Base-by-base conservation (phyloP, 2,888 invertebrate species). In the Parelbella ahira region DNA sequence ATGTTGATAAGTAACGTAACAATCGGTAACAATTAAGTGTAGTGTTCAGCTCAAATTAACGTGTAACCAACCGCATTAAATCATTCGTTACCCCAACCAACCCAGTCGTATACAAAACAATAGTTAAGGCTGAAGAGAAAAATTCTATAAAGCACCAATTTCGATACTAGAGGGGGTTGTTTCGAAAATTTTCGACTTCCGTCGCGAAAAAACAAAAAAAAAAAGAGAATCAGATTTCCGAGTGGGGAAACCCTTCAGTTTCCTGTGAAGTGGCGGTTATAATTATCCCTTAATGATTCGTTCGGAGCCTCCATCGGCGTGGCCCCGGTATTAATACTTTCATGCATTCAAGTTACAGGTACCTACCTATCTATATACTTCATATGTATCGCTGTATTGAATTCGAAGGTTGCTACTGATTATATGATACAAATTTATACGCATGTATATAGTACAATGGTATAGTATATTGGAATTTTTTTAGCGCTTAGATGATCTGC, bases 221-320 rank as follows among this genome's bases (percentile, higher is more conserved):
- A 69, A 60, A 60, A 76, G 77, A 76, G 75, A 79, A 81, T 83
- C 78, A 70, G 71, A 84, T 80, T 82, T 79, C 76, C 77, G 74
- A 75, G 77, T 63, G 70, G 60, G 55, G 61, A 57, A 63, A 60
- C 74, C 69, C 80, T 77, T 63, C 70, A 74, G 78, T 53, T 70
- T 73, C 69, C 69, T 64, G 72, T 69, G 66, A 69, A 83, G 81
- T 78, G 79, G 74, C 74, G 69, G 71, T 70, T n/a, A 81, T 82
- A 84, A 84, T 86, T 83, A 75, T 81, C 73, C 75, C 68, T 60
- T 80, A 83, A 84, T 82, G 79, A 84, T 83, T 79, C 74, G 73
- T 75, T 72, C 70, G 73, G 65, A 63, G 68, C 61, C 70, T 66
- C 67, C 75, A 80, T 82, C 73, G 80, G 71, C 60, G 60, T 65